Percentiles rank a stretch among this genome's conserved stretches.
phyloP scores from a whole-genome alignment of 2,888 invertebrate genomes.

The Ischnus inquisitorius region DNA sequence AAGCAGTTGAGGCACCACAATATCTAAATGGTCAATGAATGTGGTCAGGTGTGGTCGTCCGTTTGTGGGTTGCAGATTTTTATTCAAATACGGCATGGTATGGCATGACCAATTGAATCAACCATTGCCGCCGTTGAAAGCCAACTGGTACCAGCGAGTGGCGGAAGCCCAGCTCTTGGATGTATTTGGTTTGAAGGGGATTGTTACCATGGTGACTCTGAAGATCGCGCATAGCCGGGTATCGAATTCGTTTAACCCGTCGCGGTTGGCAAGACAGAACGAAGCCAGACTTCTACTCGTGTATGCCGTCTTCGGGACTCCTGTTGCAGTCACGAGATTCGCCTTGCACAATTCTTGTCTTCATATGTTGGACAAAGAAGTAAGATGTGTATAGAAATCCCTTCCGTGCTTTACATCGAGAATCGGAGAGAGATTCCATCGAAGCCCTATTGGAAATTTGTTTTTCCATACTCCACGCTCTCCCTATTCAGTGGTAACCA shows the following conservation, averaged over 20 bases:
- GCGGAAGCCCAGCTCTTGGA: constrained; percentile 45
- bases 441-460: constrained; percentile 3
- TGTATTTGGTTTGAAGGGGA: constrained; percentile 78
- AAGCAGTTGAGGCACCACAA: neutral
- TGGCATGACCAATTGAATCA: neutral
- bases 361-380: neutral
- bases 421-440: neutral
- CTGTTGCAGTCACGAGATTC: neutral
- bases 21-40: constrained; percentile 47
- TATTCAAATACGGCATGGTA: constrained; percentile 8
- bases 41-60: constrained; percentile 32
- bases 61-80: constrained; percentile 32
- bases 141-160: constrained; percentile 27
- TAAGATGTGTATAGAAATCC: constrained; percentile 21
- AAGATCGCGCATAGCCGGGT: constrained; percentile 65
- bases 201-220: constrained; percentile 76
- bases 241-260: constrained; percentile 75
- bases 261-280: constrained; percentile 45
- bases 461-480: neutral
- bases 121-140: constrained; percentile 19
- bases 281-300: neutral
- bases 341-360: neutral
- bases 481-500: neutral
- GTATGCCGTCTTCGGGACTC: no score
- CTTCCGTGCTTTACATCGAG: constrained; percentile 14